Evolutionary conservation across 2,113 vertebrate genomes (phyloP).

Genomic region (Lagopus leucura): DNA sequence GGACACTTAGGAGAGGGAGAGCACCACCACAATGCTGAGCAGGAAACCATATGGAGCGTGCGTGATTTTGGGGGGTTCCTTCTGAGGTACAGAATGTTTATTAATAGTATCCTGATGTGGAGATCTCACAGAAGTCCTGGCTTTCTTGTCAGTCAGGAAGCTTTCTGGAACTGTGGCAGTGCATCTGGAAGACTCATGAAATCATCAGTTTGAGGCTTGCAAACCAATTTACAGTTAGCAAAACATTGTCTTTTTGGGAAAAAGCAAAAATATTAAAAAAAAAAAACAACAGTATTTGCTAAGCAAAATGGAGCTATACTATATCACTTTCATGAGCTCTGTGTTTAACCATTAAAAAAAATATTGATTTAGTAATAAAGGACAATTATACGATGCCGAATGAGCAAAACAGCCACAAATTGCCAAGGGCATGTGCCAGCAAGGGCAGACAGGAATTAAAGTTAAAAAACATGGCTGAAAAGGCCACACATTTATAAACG

Average conservation of each 20-base stretch:
- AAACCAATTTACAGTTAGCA: not conserved
- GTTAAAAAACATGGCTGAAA: constrained; percentile 7
- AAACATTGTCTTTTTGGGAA: not conserved
- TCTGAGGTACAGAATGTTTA: not conserved
- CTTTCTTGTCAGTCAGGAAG: constrained; percentile 10
- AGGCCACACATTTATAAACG: constrained; percentile 12
- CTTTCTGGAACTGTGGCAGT: not conserved
- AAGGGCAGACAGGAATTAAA: constrained; percentile 8
- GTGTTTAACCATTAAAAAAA: not conserved
- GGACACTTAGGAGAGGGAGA: not conserved
- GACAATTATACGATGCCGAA: not conserved
- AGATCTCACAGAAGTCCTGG: not conserved
- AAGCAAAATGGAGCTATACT: not conserved
- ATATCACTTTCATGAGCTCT: not conserved
- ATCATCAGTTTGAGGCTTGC: not conserved
- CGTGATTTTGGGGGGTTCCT: not conserved
- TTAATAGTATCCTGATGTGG: not conserved
- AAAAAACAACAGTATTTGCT: not conserved
- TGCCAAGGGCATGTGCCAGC: not conserved
- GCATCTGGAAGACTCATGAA: not conserved
- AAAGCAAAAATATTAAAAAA: not conserved
- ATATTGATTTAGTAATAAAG: not conserved
- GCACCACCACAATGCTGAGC: not conserved
- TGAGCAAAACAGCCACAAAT: constrained; percentile 15
- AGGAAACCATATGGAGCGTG: not conserved